Percentiles rank a stretch among this genome's conserved stretches.
phyloP scores from a whole-genome alignment of 2,888 invertebrate genomes.

The Acanthosepion pharaonis region DNA sequence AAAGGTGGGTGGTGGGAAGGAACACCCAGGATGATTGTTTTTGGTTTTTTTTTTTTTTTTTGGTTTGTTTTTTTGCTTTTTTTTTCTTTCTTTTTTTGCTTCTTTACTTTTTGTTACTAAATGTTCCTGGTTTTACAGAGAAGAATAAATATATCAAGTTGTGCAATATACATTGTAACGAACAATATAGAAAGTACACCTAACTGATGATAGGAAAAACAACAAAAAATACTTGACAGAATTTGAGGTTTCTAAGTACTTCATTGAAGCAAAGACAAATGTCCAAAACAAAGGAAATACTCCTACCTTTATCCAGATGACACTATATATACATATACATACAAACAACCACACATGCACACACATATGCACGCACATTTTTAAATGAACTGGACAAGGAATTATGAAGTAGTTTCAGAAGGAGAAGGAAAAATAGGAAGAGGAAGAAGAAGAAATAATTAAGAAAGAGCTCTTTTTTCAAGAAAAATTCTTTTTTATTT shows the following conservation, averaged over 20 bases:
- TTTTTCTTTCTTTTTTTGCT: neutral
- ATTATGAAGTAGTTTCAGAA: slow-evolving; percentile 25
- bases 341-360: neutral
- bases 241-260: neutral
- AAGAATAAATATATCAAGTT: slow-evolving; percentile 33
- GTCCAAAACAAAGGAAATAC: neutral
- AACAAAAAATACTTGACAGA: slow-evolving; percentile 23
- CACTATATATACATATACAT: slow-evolving; percentile 34
- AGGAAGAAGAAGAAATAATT: neutral
- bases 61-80: neutral
- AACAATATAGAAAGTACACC: slow-evolving; percentile 33
- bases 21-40: neutral
- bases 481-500: slow-evolving; percentile 9
- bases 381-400: slow-evolving; percentile 37
- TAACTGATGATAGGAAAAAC: slow-evolving; percentile 11
- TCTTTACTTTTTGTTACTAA: neutral
- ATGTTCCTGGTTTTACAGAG: slow-evolving; percentile 22
- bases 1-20: neutral
- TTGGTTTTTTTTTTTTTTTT: neutral
- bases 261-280: slow-evolving; percentile 43
- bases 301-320: neutral
- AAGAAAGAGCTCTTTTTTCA: slow-evolving; percentile 18
- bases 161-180: slow-evolving; percentile 33
- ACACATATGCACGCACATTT: neutral
- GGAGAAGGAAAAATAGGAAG: neutral